Evolutionary conservation across 2,888 invertebrate genomes (phyloP).

Genomic region (Folsomia manolachei): DNA sequence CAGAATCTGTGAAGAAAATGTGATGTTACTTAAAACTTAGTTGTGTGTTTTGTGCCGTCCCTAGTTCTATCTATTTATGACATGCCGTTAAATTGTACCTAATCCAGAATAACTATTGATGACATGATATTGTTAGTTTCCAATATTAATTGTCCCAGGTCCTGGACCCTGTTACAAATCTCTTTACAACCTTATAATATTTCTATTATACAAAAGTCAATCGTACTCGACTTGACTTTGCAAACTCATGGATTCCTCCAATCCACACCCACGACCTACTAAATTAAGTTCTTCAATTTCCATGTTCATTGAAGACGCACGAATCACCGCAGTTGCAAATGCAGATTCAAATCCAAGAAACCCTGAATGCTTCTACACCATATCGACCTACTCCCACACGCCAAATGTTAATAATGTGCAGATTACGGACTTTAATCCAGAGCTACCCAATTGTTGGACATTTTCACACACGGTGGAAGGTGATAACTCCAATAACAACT

Average conservation of each 20-base stretch:
- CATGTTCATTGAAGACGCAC: slow-evolving; percentile 47
- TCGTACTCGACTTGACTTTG: background rate
- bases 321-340: slow-evolving; percentile 40
- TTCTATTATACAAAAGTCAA: too few species aligned
- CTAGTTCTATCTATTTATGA: too few species aligned
- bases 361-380: slow-evolving; percentile 26
- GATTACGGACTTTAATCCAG: background rate
- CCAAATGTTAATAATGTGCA: slow-evolving; percentile 11
- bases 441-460: background rate
- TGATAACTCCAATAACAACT: slow-evolving; percentile 10
- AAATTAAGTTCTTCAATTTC: slow-evolving; percentile 44
- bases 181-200: too few species aligned
- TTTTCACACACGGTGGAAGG: background rate
- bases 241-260: slow-evolving; percentile 16
- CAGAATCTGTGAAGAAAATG: background rate
- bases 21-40: background rate
- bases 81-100: background rate
- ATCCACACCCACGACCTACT: slow-evolving; percentile 14
- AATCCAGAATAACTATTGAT: background rate
- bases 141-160: background rate
- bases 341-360: slow-evolving; percentile 30
- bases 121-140: background rate
- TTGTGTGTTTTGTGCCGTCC: background rate
- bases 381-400: slow-evolving; percentile 21
- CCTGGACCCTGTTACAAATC: background rate